Evolutionary conservation across 2,888 invertebrate species (phyloP).

Genomic region (Palloptera scutellata): DNA sequence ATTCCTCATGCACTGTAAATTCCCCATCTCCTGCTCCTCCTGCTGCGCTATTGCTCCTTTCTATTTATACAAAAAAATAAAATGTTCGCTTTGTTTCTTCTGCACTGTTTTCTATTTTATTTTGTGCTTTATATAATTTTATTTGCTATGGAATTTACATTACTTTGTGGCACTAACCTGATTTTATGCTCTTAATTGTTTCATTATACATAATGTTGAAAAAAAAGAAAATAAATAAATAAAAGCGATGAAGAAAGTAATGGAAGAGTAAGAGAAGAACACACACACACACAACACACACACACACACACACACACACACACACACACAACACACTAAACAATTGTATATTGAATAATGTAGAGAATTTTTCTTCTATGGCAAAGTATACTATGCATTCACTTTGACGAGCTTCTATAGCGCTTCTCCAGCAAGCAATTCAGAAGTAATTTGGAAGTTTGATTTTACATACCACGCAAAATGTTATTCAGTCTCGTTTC

Average conservation of each 20-base stretch:
- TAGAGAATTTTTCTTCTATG: too few relatives aligned
- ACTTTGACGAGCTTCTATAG: too few relatives aligned
- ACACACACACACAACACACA: neutral
- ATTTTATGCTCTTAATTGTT: slow-evolving; percentile 57
- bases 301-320: slow-evolving; percentile 1
- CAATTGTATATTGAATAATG: neutral
- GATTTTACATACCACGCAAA: too few relatives aligned
- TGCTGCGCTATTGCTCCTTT: too few relatives aligned
- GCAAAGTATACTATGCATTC: too few relatives aligned
- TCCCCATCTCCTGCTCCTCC: neutral
- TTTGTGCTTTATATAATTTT: slow-evolving; percentile 38
- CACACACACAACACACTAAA: neutral
- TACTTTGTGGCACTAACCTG: slow-evolving; percentile 54
- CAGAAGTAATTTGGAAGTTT: too few relatives aligned
- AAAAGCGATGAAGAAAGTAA: slow-evolving; percentile 9
- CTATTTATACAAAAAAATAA: too few relatives aligned
- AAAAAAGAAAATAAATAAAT: slow-evolving; percentile 41
- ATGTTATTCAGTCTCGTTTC: too few relatives aligned
- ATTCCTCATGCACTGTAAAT: neutral
- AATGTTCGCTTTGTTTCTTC: slow-evolving; percentile 3
- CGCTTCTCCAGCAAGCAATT: too few relatives aligned
- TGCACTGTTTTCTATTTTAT: slow-evolving; percentile 11
- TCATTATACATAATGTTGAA: slow-evolving; percentile 55
- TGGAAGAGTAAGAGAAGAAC: slow-evolving; percentile 4
- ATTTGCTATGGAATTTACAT: slow-evolving; percentile 51